Evolutionary conservation across 2,797 vertebrate genomes (phyloP).

Genomic region (Mus minutoides): DNA sequence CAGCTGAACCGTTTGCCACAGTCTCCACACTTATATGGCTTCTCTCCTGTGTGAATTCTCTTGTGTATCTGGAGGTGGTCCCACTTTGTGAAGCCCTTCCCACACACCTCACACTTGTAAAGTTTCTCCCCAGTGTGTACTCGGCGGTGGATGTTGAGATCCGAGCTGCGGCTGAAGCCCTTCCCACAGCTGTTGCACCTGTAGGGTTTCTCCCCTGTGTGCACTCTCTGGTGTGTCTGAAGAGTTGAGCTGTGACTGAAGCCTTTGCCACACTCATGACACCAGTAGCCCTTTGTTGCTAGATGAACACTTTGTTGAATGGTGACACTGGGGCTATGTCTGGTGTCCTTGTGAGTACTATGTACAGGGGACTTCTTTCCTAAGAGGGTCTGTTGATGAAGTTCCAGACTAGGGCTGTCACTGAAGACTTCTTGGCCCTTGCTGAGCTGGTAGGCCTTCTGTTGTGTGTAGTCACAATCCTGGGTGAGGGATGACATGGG

Average conservation of each 20-base stretch:
- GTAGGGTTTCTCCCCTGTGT: conserved; percentile 78
- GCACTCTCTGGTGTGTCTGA: conserved; percentile 74
- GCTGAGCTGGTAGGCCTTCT: not conserved
- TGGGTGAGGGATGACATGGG: not conserved
- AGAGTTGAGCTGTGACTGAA: conserved; percentile 78
- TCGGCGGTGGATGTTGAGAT: conserved; percentile 77
- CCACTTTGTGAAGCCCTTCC: conserved; percentile 78
- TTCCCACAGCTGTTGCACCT: conserved; percentile 69
- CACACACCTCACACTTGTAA: conserved; percentile 69
- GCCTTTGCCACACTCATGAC: conserved; percentile 72
- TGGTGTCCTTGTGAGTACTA: fast-evolving
- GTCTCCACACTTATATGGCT: conserved; percentile 67
- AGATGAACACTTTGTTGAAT: not conserved
- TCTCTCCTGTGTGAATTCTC: conserved; percentile 77
- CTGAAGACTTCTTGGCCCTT: not conserved
- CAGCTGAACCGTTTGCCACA: conserved; percentile 77
- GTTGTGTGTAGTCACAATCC: not conserved
- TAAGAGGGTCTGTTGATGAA: not conserved
- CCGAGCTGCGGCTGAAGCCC: conserved; percentile 73
- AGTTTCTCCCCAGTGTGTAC: conserved; percentile 77
- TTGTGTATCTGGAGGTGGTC: conserved; percentile 78
- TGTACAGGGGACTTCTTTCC: fast-evolving
- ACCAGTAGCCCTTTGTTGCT: conserved; percentile 67
- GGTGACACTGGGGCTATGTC: fast-evolving
- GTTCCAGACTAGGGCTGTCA: not conserved